Percentiles rank a stretch among this genome's conserved stretches.
These are phyloP conservation scores for Drosophila paracracens DNA, from an alignment of 2,888 invertebrate genomes.

Conservation along the genomic window DNA sequence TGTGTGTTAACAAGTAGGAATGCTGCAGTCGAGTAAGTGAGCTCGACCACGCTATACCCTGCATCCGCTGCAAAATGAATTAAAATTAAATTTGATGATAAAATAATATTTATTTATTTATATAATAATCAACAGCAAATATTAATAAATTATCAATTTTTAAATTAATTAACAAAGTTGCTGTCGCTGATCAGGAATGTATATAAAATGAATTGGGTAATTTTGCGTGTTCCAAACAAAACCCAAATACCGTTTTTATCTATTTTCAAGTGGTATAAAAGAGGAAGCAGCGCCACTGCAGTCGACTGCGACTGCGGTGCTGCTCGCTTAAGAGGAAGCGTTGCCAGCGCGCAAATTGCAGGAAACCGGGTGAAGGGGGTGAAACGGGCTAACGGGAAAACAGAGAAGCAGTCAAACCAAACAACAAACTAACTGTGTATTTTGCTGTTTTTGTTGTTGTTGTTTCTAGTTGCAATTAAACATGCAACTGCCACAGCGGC, in stretches of 20 bases:
- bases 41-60: neutral
- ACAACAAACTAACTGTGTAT: slow-evolving; percentile 58
- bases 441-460: slow-evolving; percentile 5
- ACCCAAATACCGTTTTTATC: neutral
- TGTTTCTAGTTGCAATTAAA: slow-evolving; percentile 79
- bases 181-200: neutral
- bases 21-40: neutral
- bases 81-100: neutral
- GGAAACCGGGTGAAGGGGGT: slow-evolving; percentile 57
- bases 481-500: slow-evolving; percentile 66
- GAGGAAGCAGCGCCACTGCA: slow-evolving; percentile 48
- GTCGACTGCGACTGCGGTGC: slow-evolving; percentile 27
- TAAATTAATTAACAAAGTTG: too few relatives aligned
- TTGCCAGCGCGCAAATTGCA: slow-evolving; percentile 72
- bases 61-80: neutral
- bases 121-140: neutral
- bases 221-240: neutral
- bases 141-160: too few relatives aligned
- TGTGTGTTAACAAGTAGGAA: slow-evolving; percentile 63
- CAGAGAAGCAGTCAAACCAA: slow-evolving; percentile 55
- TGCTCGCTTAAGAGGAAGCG: slow-evolving; percentile 58
- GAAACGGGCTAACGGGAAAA: slow-evolving; percentile 42
- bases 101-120: neutral
- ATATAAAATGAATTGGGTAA: neutral
- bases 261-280: neutral